Conservation (phyloP, 2,797 vertebrate species). For the Micrastur ruficollis region DNA sequence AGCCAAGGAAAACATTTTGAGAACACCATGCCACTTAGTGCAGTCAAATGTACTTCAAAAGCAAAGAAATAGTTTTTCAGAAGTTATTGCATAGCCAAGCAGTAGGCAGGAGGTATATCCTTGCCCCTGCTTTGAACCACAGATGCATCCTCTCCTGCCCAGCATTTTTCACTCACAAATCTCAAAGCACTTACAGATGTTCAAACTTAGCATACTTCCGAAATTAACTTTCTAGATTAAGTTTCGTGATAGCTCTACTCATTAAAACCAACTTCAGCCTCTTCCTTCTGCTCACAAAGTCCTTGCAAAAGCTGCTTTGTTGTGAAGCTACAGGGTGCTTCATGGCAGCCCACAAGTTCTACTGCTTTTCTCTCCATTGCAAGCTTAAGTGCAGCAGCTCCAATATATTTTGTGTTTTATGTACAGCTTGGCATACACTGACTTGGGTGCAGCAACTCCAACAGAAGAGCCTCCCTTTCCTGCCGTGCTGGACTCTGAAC, state of each 20-base stretch:
- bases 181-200: constrained; percentile 52
- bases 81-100: neutral
- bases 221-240: constrained; percentile 26
- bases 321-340: neutral
- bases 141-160: constrained; percentile 14
- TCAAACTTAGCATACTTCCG: neutral
- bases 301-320: neutral
- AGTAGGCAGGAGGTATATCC: constrained; percentile 25
- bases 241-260: constrained; percentile 20
- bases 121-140: constrained; percentile 37
- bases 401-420: neutral
- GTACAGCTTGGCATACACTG: neutral
- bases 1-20: constrained; percentile 58
- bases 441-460: neutral
- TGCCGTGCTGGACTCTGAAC: neutral
- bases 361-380: neutral
- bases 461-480: neutral
- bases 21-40: constrained; percentile 5
- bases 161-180: constrained; percentile 24
- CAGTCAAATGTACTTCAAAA: constrained; percentile 42
- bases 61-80: constrained; percentile 19
- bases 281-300: neutral
- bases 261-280: neutral
- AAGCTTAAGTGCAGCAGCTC: neutral
- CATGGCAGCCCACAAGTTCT: neutral